Evolutionary conservation across 2,797 vertebrate genomes (phyloP).

Genomic region (Rachycentron canadum): DNA sequence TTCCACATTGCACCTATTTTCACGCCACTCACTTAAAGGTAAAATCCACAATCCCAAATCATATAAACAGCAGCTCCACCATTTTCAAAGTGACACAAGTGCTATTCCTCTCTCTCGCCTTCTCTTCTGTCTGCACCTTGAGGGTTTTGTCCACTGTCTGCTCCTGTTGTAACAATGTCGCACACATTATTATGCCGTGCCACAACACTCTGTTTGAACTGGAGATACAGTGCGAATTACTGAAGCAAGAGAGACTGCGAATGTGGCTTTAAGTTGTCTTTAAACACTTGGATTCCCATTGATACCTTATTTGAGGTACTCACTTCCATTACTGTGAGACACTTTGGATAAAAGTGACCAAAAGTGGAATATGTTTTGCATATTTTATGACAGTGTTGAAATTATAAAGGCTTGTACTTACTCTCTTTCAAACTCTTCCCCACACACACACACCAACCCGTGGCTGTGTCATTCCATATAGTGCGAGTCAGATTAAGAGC

Average conservation of each 20-base stretch:
- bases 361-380: conserved; percentile 28
- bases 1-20: conserved; percentile 15
- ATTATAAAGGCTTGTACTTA: conserved; percentile 35
- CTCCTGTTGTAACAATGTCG: conserved; percentile 18
- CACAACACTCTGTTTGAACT: conserved; percentile 51
- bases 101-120: conserved; percentile 19
- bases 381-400: conserved; percentile 51
- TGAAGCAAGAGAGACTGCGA: conserved; percentile 21
- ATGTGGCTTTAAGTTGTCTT: conserved; percentile 36
- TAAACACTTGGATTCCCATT: conserved; percentile 33
- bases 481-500: conserved; percentile 62
- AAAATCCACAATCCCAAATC: not conserved
- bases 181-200: not conserved
- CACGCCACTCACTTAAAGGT: conserved; percentile 20
- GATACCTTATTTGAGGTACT: conserved; percentile 51
- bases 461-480: conserved; percentile 30
- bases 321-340: conserved; percentile 28
- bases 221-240: conserved; percentile 9
- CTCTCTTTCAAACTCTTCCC: not conserved
- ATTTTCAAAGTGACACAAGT: conserved; percentile 34
- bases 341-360: conserved; percentile 36
- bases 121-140: conserved; percentile 6
- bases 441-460: conserved; percentile 7
- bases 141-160: conserved; percentile 23
- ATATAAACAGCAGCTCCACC: conserved; percentile 6